Conservation (phyloP, 2,888 invertebrate species). For the Labia minor region DNA sequence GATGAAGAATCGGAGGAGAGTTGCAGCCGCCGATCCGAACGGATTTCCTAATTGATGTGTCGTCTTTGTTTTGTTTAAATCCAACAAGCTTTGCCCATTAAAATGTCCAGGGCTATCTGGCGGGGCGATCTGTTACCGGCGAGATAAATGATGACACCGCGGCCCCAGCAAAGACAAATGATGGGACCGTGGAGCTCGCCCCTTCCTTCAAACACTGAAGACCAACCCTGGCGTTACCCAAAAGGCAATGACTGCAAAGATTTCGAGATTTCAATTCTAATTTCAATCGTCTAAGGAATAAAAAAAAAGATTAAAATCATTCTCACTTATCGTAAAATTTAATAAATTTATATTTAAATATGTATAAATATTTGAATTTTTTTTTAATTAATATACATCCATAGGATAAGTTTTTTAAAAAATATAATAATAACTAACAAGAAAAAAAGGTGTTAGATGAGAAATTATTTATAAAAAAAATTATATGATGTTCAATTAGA, state of each 20-base stretch:
- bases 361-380: no score
- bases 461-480: background rate
- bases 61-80: conserved; percentile 58
- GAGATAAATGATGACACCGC: conserved; percentile 27
- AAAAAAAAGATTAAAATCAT: no score
- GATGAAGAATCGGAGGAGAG: conserved; percentile 35
- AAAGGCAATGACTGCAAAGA: no score
- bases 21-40: conserved; percentile 14
- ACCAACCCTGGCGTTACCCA: no score
- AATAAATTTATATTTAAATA: no score
- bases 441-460: background rate
- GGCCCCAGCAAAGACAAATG: conserved; percentile 23
- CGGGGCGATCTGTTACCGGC: conserved; percentile 26
- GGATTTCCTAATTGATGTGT: conserved; percentile 50
- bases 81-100: conserved; percentile 60
- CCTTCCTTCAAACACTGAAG: background rate
- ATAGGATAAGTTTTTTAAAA: no score
- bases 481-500: background rate
- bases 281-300: no score
- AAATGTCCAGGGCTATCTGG: conserved; percentile 50
- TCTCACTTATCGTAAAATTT: no score
- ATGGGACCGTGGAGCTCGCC: conserved; percentile 8
- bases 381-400: no score
- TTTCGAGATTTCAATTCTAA: background rate
- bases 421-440: no score